Evolutionary conservation across 1,140 invertebrate genomes (phyloP).

Genomic region (Diuraphis noxia): DNA sequence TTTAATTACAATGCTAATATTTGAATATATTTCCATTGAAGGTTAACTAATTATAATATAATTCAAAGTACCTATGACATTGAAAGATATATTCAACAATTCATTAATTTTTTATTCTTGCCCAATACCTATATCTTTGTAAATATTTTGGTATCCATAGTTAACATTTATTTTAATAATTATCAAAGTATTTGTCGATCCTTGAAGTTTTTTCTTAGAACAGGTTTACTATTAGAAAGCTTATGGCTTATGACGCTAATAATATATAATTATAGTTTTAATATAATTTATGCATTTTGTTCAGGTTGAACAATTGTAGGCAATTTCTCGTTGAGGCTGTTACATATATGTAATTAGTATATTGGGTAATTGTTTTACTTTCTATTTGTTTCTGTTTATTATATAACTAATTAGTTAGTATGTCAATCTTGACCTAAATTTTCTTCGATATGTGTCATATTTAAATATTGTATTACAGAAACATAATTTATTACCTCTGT

Average conservation of each 20-base stretch:
- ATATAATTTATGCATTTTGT: not conserved
- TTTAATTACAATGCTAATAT: not conserved
- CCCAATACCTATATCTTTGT: not conserved
- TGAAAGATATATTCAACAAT: not conserved
- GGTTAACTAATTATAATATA: not conserved
- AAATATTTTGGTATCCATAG: not conserved
- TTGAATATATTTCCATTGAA: not conserved
- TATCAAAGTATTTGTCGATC: not conserved
- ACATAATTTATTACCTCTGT: not conserved
- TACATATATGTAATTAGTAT: not conserved
- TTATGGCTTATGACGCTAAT: not conserved
- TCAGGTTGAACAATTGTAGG: not conserved
- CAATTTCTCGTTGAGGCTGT: not conserved
- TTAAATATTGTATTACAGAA: not conserved
- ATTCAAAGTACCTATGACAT: not conserved
- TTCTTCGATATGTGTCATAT: not conserved
- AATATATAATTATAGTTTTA: not conserved
- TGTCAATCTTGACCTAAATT: not conserved
- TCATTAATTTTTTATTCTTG: not conserved
- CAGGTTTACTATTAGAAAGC: not conserved
- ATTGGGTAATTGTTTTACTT: not conserved
- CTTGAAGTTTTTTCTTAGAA: not conserved
- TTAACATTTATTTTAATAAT: not conserved
- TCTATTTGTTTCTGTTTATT: not conserved
- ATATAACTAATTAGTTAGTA: not conserved